Evolutionary conservation across 2,797 vertebrate species (phyloP).

Genomic region (Notolabrus celidotus): DNA sequence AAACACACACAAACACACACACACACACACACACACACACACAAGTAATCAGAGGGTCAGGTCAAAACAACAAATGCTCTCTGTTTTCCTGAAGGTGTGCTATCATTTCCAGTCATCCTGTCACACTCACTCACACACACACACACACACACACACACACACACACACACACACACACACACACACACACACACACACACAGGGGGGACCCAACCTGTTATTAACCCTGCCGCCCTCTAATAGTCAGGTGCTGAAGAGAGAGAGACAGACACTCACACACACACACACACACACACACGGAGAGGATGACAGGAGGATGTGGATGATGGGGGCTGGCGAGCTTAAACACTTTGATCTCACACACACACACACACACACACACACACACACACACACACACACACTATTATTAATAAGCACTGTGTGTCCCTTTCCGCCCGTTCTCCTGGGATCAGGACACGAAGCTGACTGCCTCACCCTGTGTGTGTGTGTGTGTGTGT

Average conservation of each 20-base stretch:
- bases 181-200: conserved; percentile 35
- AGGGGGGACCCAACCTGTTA: conserved; percentile 75
- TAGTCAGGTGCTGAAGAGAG: conserved; percentile 82
- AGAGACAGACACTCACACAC: conserved; percentile 61
- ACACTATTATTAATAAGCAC: conserved; percentile 54
- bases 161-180: conserved; percentile 34
- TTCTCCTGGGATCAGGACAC: conserved; percentile 44
- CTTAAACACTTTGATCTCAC: conserved; percentile 63
- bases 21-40: not conserved
- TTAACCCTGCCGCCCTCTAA: conserved; percentile 81
- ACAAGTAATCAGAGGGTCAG: conserved; percentile 1
- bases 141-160: conserved; percentile 37
- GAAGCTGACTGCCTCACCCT: not conserved
- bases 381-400: conserved; percentile 38
- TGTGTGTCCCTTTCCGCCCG: conserved; percentile 48
- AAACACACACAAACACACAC: not conserved
- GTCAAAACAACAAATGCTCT: conserved; percentile 57
- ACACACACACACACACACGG: conserved; percentile 63
- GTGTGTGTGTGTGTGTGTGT: conserved; percentile 4
- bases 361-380: conserved; percentile 33
- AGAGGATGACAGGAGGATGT: conserved; percentile 69
- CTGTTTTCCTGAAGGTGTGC: conserved; percentile 60
- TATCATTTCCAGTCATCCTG: conserved; percentile 75
- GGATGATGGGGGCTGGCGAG: conserved; percentile 72
- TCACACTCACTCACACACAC: conserved; percentile 24